phyloP scores from a whole-genome alignment of 2,797 vertebrate genomes.

The Poeciliopsis presidionis region DNA sequence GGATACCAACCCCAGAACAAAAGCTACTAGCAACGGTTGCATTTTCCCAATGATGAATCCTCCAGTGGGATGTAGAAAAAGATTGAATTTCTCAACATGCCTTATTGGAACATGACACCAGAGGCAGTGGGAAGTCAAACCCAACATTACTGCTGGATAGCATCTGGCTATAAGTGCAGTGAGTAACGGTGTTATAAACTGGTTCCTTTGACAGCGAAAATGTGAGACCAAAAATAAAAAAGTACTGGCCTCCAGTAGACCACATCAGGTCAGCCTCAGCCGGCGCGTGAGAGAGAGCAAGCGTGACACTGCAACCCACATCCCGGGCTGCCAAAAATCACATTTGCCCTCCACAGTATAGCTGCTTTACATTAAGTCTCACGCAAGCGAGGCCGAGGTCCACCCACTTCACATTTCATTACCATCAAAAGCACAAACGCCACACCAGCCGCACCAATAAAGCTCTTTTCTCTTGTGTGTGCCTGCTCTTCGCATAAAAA shows the following conservation, averaged over 20 bases:
- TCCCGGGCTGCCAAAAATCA: conserved; percentile 76
- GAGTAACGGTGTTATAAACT: conserved; percentile 14
- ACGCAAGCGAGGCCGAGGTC: conserved; percentile 59
- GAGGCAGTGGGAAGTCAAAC: not conserved
- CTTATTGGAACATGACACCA: not conserved
- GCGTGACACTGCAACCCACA: conserved; percentile 63
- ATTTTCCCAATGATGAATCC: not conserved
- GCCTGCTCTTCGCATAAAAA: conserved; percentile 53
- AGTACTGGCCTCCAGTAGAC: conserved; percentile 48
- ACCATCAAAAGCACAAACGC: conserved; percentile 66
- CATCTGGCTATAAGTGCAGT: not conserved
- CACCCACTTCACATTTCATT: conserved; percentile 76
- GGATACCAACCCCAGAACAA: not conserved
- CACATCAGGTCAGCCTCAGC: conserved; percentile 64
- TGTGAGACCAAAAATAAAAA: conserved; percentile 43
- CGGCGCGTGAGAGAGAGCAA: conserved; percentile 61
- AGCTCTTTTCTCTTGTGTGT: conserved; percentile 44
- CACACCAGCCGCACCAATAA: conserved; percentile 49
- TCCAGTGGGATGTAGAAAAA: not conserved
- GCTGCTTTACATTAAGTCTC: conserved; percentile 78
- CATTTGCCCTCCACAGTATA: conserved; percentile 71
- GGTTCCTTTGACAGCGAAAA: conserved; percentile 33
- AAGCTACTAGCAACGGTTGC: not conserved
- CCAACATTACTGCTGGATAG: not conserved
- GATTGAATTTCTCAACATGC: not conserved